Base-by-base conservation (phyloP, 2,797 vertebrate genomes). In the Hydrocynus forskahlii region DNA sequence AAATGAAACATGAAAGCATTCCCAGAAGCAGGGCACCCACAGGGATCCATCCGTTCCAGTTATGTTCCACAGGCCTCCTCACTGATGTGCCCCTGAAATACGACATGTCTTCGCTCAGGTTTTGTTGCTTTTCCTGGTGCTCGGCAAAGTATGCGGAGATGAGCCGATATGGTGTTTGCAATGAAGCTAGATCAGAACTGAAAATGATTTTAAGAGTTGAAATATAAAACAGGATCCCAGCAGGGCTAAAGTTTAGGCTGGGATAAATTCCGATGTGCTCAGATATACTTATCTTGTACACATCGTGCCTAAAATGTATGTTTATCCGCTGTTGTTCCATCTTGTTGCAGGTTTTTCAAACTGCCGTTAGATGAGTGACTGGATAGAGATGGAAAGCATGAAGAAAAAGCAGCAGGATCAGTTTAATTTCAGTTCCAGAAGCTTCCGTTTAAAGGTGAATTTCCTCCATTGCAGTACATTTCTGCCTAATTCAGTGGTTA, bases 1-100 rank as follows among this genome's bases (percentile, higher is more conserved):
- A 5, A 52, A 52, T 54, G 68, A 25, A 50, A 70, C 67, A 50
- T 68, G 38, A 68, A 68, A 68, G 66, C 40, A 45, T 50, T 54
- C 25, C 48, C 68, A 35, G 14, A 71, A 71, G 48, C 68, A 23
- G 45, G 43, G 10, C 21, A 48, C 67, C 21, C 16, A 13, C 67
- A 50, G 67, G 3, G 29, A n/a, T n/a, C n/a, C n/a, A 29, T 29
- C 29, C 29, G 29, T 29, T 29, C 29, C 29, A 29, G n/a, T 25
- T 70, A 14, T 23, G 43, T 50, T 68, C 38, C 29, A 29, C 29
- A 1, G 29, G 29, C n/a, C n/a, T n/a, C 29, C 29, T 66, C 38
- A 68, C 1, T 68, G 66, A n/a, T 68, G 66, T 21, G 66, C 66
- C 38, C 45, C 66, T 68, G 9, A 68, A 68, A 19, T n/a, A 35